Conservation (phyloP, 2,797 vertebrate species). For the Corythornis leucogaster region DNA sequence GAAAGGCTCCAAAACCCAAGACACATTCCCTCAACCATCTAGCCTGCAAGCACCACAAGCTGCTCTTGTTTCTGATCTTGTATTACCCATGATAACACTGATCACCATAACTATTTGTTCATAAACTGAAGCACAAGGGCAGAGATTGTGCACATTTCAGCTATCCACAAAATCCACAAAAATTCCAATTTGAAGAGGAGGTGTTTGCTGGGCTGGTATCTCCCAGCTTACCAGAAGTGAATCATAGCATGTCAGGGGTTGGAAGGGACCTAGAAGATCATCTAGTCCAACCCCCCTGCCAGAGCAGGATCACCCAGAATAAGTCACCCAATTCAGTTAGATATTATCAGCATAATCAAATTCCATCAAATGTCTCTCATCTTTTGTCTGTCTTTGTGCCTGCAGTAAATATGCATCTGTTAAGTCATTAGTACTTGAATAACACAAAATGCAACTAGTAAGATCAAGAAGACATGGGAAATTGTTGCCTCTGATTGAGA, state of each 20-base stretch:
- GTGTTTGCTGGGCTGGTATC: not conserved
- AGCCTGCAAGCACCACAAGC: not conserved
- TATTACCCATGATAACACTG: not conserved
- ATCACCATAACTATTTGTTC: not conserved
- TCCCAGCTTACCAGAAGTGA: slow-evolving; percentile 12
- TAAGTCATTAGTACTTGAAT: not conserved
- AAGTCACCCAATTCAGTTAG: not conserved
- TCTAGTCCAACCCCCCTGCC: no score
- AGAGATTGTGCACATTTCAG: not conserved
- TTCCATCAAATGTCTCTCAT: not conserved
- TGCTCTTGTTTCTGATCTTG: not conserved
- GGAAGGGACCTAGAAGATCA: no score
- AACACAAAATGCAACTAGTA: not conserved
- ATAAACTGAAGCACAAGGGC: not conserved
- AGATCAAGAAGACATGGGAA: not conserved
- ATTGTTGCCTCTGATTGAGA: not conserved
- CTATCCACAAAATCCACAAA: not conserved
- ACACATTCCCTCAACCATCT: not conserved
- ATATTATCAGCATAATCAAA: not conserved
- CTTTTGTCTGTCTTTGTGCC: not conserved
- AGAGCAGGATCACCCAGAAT: no score
- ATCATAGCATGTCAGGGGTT: no score
- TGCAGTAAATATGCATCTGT: not conserved
- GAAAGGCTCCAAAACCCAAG: slow-evolving; percentile 33
- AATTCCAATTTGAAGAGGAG: not conserved